A percentile compares a stretch with the other conserved stretches of the same genome.
Evolutionary conservation across 2,888 invertebrate species (phyloP).

Genomic region (Ceriagrion tenellum): DNA sequence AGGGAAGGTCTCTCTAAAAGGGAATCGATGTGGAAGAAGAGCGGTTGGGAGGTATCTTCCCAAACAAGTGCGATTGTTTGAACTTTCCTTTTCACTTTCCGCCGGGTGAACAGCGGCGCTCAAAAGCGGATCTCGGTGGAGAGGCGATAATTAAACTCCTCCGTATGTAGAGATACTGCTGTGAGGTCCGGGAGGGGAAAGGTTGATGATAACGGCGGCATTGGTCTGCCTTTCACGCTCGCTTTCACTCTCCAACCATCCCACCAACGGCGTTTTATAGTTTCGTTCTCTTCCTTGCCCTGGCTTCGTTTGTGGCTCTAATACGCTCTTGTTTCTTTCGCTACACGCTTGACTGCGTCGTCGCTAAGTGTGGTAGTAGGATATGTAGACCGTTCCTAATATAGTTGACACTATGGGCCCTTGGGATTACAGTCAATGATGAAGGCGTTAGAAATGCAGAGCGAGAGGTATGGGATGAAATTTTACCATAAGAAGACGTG

Average conservation of each 20-base stretch:
- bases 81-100: conserved; percentile 38
- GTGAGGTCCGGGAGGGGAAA: not conserved
- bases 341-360: not conserved
- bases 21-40: not conserved
- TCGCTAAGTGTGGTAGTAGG: too few species aligned
- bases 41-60: not conserved
- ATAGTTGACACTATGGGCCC: too few species aligned
- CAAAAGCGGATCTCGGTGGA: not conserved
- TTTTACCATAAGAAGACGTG: too few species aligned
- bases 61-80: conserved; percentile 28
- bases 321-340: not conserved
- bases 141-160: conserved; percentile 22
- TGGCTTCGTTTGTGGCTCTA: not conserved
- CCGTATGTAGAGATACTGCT: not conserved
- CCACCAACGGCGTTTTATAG: not conserved
- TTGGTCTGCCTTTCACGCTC: not conserved
- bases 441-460: too few species aligned
- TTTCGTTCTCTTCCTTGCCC: not conserved
- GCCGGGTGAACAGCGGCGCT: not conserved
- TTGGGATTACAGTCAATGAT: too few species aligned
- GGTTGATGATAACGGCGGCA: not conserved
- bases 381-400: too few species aligned
- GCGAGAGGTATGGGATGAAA: too few species aligned
- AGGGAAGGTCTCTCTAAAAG: not conserved
- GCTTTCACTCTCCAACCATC: not conserved